Conservation (phyloP, 2,113 vertebrate species). For the Trichechus manatus region DNA sequence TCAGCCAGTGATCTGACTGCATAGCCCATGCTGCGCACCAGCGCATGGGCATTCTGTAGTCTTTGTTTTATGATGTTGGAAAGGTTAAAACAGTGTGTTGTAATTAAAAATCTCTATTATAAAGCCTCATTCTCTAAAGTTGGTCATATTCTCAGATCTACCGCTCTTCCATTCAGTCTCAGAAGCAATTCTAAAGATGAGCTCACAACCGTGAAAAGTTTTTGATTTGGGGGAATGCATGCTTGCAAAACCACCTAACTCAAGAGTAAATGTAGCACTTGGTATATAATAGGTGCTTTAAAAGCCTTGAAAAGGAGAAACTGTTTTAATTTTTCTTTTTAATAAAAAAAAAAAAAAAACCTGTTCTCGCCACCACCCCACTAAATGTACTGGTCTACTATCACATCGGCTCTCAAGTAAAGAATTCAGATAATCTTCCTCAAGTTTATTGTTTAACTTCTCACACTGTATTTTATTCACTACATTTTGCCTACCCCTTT, state of each 20-base stretch:
- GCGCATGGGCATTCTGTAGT: neutral
- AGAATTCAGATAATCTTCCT: neutral
- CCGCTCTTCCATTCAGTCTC: neutral
- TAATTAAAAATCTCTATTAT: neutral
- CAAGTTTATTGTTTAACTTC: neutral
- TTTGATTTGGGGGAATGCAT: conserved; percentile 17
- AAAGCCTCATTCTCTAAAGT: neutral
- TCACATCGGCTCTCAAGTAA: neutral
- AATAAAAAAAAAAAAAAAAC: neutral
- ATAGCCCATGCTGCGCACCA: neutral
- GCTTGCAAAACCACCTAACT: conserved; percentile 30
- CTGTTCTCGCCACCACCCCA: neutral
- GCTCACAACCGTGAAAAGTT: neutral
- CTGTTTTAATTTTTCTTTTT: neutral
- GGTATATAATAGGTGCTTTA: neutral
- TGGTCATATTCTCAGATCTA: neutral
- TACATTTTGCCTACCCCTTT: neutral
- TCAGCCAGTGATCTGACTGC: neutral
- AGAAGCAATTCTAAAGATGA: conserved; percentile 15
- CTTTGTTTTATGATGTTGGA: neutral
- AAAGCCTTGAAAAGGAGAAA: neutral
- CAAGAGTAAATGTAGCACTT: neutral
- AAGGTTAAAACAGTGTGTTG: neutral
- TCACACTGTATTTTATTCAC: neutral
- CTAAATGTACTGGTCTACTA: neutral